A percentile compares a stretch with the other conserved stretches of the same genome.
Evolutionary conservation across 2,113 vertebrate species (phyloP).

Genomic region (Leptobrachium ailaonicum): DNA sequence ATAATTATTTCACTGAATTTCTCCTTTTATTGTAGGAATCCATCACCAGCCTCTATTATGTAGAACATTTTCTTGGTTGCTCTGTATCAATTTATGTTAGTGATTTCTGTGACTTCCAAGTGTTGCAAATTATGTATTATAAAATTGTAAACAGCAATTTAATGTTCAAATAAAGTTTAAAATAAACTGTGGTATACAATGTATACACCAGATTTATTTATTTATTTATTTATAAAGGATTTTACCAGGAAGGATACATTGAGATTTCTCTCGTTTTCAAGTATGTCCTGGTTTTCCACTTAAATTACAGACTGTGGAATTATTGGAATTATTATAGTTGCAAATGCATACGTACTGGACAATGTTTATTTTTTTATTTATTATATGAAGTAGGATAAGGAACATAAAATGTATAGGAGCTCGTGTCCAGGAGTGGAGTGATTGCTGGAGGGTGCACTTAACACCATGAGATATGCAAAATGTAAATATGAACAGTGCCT

Average conservation of each 20-base stretch:
- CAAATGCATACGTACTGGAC: no score
- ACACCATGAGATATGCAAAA: no score
- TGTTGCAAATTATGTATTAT: background rate
- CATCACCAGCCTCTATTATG: conserved; percentile 25
- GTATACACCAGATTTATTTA: background rate
- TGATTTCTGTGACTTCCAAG: conserved; percentile 18
- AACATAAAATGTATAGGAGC: no score
- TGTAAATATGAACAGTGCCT: no score
- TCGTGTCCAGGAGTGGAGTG: no score
- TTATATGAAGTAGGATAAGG: no score
- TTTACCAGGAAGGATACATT: no score
- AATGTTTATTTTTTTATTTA: no score
- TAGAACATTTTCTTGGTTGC: background rate
- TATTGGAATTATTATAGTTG: no score
- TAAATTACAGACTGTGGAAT: background rate
- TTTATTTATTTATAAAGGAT: no score
- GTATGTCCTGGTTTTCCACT: background rate
- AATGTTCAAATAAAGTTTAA: background rate
- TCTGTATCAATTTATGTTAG: conserved; percentile 17
- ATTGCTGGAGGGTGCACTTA: no score
- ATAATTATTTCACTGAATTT: conserved; percentile 35
- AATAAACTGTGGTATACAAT: background rate
- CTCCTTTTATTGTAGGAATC: background rate
- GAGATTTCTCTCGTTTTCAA: no score
- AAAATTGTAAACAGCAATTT: background rate